Evolutionary conservation across 2,888 invertebrate species (phyloP), one percentile per base, ranked within the genome.

Genomic region (Galerucella calmariensis): DNA sequence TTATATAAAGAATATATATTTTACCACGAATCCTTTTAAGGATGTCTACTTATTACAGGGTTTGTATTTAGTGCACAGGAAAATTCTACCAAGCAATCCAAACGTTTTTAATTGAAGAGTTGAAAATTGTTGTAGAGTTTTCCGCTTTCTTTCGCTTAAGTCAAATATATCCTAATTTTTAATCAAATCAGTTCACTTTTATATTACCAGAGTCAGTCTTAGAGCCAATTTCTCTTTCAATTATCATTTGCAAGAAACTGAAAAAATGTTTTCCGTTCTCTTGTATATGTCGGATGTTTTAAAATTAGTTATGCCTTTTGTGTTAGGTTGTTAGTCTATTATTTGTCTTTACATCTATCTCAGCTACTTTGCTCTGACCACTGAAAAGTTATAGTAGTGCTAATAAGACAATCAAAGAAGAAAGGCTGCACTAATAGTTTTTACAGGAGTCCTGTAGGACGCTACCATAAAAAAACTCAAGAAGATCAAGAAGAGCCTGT

Each of bases 21-120:
- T 61, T 14, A 61, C 27, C 14, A 61, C 14, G 14, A 10, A 35
- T 27, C 61, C n/a, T 59, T 24, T 11, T 61, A n/a, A 35, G 61
- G 61, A 12, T 61, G 35, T 61, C 5, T 61, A 61, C 14, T 14
- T 35, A 61, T 27, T 61, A 61, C 61, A 61, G 61, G 35, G 61
- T 27, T 27, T 35, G 61, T 35, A 35, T 61, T 27, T 35, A 12
- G 8, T 61, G n/a, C 35, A 14, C 12, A 2, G 35, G 14, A 51
- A 51, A 12, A 51, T 51, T 51, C 51, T 16, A n/a, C 8, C 2
- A 51, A 56, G 20, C 20, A 56, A 56, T 8, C 20, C 16, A 48
- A 1, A 48, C 48, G 12, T 48, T 48, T 48, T 14, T 12, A 48
- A 14, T 48, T 41, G 35, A 51, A 51, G n/a, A 51, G n/a, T 51